Evolutionary conservation across 2,888 invertebrate species (phyloP), one percentile per base, ranked within the genome.

Genomic region (Idaea aversata): DNA sequence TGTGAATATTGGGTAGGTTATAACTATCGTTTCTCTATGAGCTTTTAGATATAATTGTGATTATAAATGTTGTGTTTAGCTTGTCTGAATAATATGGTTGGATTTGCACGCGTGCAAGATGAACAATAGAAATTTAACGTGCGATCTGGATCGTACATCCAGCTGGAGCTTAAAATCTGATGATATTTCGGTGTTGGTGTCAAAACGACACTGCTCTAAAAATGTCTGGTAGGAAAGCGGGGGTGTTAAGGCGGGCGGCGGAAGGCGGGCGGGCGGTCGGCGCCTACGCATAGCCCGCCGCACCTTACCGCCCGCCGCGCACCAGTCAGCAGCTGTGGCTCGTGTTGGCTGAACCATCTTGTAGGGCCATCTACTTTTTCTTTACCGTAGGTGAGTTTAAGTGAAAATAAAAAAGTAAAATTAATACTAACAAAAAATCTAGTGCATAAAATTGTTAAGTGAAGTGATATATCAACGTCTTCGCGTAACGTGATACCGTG

Each of bases 301-400:
- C 88, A 83, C 89, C 91, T 90, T 90, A 82, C 91, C 92, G 89
- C 91, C 89, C 91, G 91, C 88, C 84, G 82, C 81, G 80, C 86
- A 79, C 88, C 90, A 91, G 90, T 93, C 92, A 93, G 92, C 91
- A 88, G 87, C 89, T 90, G 93, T 90, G 91, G 79, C 91, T 92
- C 91, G 92, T 90, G 93, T 91, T 91, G 93, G 94, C 94, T 95
- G 95, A 95, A 95, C 95, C 93, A 93, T 92, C 93, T 81, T 78
- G 79, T 91, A 91, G 93, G 91, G 92, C 93, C 91, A 90, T 87
- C 91, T 82, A 85, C 88, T 90, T 90, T 91, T 84, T 89, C 87
- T 86, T 86, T 90, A 76, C 82, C 84, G 84, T 92, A 90, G 93
- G 93, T 93, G 91, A 93, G 92, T 92, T 82, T 77, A 79, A 75